Evolutionary conservation across 2,888 invertebrate genomes (phyloP), one percentile per base, ranked within the genome.

Genomic region (Rhagonycha fulva): DNA sequence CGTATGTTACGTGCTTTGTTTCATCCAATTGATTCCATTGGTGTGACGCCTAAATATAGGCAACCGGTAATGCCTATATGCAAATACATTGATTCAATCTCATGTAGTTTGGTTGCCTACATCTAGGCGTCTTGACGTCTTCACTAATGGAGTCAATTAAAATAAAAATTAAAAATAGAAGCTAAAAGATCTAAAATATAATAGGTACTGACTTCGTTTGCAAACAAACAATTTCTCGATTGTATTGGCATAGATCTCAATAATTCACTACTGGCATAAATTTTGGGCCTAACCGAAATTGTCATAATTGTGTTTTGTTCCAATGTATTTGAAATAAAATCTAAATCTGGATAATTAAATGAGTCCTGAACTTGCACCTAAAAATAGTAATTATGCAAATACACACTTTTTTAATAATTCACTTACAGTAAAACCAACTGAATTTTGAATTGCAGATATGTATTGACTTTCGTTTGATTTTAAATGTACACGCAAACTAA

Each of bases 161-260:
- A 24, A 24, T 24, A 24, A 24, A 24, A 24, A 24, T 24, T 24
- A 2, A 24, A 24, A 24, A 2, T 4, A 24, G 4, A 24, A 4
- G 24, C 2, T 24, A 24, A 2, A 24, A 24, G 4, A 24, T 24
- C n/a, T n/a, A n/a, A n/a, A 24, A 24, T 24, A 24, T 24, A 24
- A 24, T 24, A 24, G 26, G 12, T 14, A 14, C 62, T 11, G 1
- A 88, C 88, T 81, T 91, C 91, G 61, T 90, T 88, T 63, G 89
- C 88, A 81, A 91, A 91, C 85, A 87, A 88, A 74, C 91, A 91
- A 9, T 85, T 86, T 12, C 87, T 81, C 87, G 84, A 76, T 79
- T 85, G 14, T 76, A 82, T 0, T 84, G 84, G 9, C 81, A 87
- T 3, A 84, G 82, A 2, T 79, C 83, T 47, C 85, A 87, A 12